These are phyloP conservation scores for Lycocerus yunnanus DNA, from an alignment of 2,888 invertebrate species.

Conservation along the genomic window DNA sequence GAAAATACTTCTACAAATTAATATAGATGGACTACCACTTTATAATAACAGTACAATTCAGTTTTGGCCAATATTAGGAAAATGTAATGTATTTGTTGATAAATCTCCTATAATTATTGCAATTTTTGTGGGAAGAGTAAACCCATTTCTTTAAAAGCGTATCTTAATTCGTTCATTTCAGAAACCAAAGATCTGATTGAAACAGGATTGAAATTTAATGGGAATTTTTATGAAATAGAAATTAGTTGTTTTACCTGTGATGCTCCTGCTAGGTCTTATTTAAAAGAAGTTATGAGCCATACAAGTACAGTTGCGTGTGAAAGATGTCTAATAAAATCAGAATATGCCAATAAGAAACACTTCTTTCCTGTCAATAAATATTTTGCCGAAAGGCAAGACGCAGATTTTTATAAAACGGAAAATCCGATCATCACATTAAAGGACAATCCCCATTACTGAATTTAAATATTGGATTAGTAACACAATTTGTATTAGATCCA, in stretches of 20 bases:
- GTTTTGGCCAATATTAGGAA: no score
- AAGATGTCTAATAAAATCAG: background rate
- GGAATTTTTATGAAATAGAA: no score
- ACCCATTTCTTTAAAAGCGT: no score
- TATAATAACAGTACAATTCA: no score
- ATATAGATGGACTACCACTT: no score
- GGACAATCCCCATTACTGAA: background rate
- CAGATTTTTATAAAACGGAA: background rate
- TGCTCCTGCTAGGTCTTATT: conserved; percentile 5
- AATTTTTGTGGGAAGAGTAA: no score
- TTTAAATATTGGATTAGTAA: background rate
- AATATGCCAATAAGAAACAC: background rate
- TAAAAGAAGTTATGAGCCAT: background rate
- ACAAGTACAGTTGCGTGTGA: background rate
- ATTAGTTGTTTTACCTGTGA: conserved; percentile 5
- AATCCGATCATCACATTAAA: background rate
- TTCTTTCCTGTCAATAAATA: background rate
- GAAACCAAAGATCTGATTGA: no score
- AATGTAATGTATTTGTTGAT: no score
- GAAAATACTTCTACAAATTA: background rate
- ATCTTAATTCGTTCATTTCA: no score
- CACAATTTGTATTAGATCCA: background rate
- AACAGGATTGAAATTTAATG: no score
- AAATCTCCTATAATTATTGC: no score
- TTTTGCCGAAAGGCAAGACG: background rate